Conservation (phyloP, 2,888 invertebrate species). For the Escarpia spicata region DNA sequence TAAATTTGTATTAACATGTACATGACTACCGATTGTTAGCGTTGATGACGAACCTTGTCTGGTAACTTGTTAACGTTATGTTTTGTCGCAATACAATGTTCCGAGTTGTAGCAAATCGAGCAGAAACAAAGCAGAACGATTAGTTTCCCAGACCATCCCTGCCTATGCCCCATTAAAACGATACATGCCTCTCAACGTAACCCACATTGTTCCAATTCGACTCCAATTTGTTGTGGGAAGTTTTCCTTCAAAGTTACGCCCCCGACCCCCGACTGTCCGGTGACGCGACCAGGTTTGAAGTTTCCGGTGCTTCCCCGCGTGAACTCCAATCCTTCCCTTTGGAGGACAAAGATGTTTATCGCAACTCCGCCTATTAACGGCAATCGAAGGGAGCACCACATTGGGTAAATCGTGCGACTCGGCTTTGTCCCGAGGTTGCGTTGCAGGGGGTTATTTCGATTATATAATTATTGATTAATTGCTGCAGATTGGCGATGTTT, state of each 20-base stretch:
- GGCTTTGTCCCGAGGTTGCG: not conserved
- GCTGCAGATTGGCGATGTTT: not conserved
- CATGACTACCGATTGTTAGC: not conserved
- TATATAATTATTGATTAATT: constrained; percentile 16
- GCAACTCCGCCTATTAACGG: constrained; percentile 13
- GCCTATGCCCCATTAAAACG: not conserved
- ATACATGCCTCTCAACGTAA: constrained; percentile 6
- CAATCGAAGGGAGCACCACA: not conserved
- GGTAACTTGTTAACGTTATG: not conserved
- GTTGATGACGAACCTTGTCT: not conserved
- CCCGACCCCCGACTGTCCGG: not conserved
- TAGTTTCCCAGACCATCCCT: not conserved
- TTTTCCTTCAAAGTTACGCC: constrained; percentile 16
- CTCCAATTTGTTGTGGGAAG: constrained; percentile 13
- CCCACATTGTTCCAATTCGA: constrained; percentile 13
- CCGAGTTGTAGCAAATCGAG: not conserved
- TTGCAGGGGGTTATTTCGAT: not conserved
- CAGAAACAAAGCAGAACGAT: not conserved
- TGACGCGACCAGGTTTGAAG: constrained; percentile 1
- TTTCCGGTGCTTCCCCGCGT: not conserved
- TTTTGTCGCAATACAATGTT: not conserved
- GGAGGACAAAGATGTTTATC: not conserved
- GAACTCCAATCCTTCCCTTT: not conserved
- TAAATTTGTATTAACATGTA: not conserved
- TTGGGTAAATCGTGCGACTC: not conserved